A percentile compares a stretch with the other conserved stretches of the same genome.
phyloP scores from a whole-genome alignment of 2,888 invertebrate species.

The Lasioglossum villosulum region DNA sequence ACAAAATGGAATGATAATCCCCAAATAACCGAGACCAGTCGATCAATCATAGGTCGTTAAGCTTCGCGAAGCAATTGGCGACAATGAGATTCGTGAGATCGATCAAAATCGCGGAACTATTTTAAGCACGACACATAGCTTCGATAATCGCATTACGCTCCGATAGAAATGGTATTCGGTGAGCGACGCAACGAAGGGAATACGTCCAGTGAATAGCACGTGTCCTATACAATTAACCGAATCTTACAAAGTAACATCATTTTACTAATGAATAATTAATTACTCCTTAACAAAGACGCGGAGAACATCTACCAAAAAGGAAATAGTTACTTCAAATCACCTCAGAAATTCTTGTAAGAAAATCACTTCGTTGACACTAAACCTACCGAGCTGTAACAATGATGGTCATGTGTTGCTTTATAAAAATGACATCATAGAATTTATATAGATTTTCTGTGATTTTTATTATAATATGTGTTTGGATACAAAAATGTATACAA shows the following conservation, averaged over 20 bases:
- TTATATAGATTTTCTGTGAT: too few species aligned
- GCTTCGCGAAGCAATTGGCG: slow-evolving; percentile 27
- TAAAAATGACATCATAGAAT: too few species aligned
- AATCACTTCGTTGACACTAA: too few species aligned
- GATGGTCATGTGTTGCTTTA: too few species aligned
- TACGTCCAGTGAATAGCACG: neutral
- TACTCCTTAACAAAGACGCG: too few species aligned
- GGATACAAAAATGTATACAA: too few species aligned
- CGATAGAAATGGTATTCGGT: slow-evolving; percentile 34
- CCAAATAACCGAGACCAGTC: slow-evolving; percentile 41
- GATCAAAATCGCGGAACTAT: slow-evolving; percentile 54
- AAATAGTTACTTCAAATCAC: too few species aligned
- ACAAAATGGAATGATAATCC: neutral
- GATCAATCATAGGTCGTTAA: slow-evolving; percentile 55
- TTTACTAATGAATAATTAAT: neutral
- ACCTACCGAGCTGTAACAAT: too few species aligned
- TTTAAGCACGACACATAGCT: slow-evolving; percentile 31
- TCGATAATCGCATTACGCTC: slow-evolving; percentile 30
- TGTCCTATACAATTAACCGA: neutral
- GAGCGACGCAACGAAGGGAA: slow-evolving; percentile 11
- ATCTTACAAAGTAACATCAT: neutral
- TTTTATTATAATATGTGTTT: too few species aligned
- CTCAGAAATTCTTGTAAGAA: too few species aligned
- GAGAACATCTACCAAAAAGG: too few species aligned
- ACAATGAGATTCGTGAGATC: slow-evolving; percentile 55